Percentiles rank a stretch among this genome's conserved stretches.
phyloP scores from a whole-genome alignment of 2,888 invertebrate genomes.

The Nowickia ferox region DNA sequence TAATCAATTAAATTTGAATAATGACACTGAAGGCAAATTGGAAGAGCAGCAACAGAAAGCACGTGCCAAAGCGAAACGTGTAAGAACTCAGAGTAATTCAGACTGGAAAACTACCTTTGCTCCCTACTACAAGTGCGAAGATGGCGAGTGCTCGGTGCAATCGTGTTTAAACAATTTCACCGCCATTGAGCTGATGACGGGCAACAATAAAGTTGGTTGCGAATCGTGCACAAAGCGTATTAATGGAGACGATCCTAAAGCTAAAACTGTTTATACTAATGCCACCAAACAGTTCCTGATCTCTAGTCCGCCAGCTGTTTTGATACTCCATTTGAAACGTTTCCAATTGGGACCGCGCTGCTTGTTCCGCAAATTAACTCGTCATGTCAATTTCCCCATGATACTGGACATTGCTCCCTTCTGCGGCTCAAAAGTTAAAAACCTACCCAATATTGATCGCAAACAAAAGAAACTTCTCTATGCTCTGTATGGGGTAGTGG shows the following conservation, averaged over 20 bases:
- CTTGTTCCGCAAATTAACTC: conserved; percentile 92
- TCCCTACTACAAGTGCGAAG: conserved; percentile 88
- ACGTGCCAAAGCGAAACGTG: conserved; percentile 76
- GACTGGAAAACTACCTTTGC: conserved; percentile 85
- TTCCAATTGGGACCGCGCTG: conserved; percentile 92
- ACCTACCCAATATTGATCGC: conserved; percentile 86
- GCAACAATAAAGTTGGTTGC: conserved; percentile 96
- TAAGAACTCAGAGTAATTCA: conserved; percentile 82
- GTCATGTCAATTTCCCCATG: conserved; percentile 93
- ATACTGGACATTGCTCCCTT: conserved; percentile 95
- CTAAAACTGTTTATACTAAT: conserved; percentile 90
- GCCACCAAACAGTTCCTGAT: conserved; percentile 94
- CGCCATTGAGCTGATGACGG: conserved; percentile 93
- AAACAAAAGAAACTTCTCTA: conserved; percentile 90
- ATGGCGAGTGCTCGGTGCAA: conserved; percentile 92
- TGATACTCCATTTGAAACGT: conserved; percentile 97
- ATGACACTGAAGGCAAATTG: conserved; percentile 58
- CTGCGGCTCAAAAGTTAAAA: conserved; percentile 88
- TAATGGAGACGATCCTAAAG: conserved; percentile 87
- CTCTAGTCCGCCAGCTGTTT: conserved; percentile 94
- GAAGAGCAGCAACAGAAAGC: conserved; percentile 69
- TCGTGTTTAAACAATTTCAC: conserved; percentile 97
- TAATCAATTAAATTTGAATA: conserved; percentile 73
- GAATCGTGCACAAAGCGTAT: conserved; percentile 92
- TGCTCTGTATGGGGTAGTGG: conserved; percentile 96